Percentiles rank a stretch among this genome's conserved stretches.
These are phyloP conservation scores for Elmis aenea DNA, from an alignment of 2,888 invertebrate species.

Conservation along the genomic window DNA sequence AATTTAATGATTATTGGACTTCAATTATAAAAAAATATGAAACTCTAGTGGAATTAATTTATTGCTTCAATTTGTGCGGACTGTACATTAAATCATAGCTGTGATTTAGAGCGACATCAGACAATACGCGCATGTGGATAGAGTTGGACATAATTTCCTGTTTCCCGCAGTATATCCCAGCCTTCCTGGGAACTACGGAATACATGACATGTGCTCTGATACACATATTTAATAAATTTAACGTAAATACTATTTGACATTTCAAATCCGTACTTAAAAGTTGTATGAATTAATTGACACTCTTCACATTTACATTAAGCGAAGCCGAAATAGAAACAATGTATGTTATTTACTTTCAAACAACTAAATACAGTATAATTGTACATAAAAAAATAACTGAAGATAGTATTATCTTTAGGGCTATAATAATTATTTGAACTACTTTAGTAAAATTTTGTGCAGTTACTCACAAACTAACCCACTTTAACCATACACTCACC, in stretches of 20 bases:
- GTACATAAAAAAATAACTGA: too few species aligned
- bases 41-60: conserved; percentile 34
- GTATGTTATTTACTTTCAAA: too few species aligned
- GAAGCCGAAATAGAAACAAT: conserved; percentile 1
- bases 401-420: too few species aligned
- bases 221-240: conserved; percentile 27
- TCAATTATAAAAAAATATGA: conserved; percentile 30
- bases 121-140: conserved; percentile 31
- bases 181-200: conserved; percentile 26
- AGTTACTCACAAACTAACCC: too few species aligned
- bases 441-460: too few species aligned
- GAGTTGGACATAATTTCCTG: conserved; percentile 36
- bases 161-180: conserved; percentile 28
- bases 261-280: conserved; percentile 5
- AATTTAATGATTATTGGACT: conserved; percentile 39
- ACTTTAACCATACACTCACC: too few species aligned
- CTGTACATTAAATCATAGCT: conserved; percentile 33
- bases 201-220: conserved; percentile 25
- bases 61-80: conserved; percentile 36
- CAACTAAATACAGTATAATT: too few species aligned
- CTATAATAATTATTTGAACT: too few species aligned
- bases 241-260: conserved; percentile 6
- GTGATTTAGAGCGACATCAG: conserved; percentile 30
- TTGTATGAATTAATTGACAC: too few species aligned
- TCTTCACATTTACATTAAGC: too few species aligned